These are phyloP conservation scores for Calameuta idolon DNA, from an alignment of 2,888 invertebrate genomes.

Conservation along the genomic window DNA sequence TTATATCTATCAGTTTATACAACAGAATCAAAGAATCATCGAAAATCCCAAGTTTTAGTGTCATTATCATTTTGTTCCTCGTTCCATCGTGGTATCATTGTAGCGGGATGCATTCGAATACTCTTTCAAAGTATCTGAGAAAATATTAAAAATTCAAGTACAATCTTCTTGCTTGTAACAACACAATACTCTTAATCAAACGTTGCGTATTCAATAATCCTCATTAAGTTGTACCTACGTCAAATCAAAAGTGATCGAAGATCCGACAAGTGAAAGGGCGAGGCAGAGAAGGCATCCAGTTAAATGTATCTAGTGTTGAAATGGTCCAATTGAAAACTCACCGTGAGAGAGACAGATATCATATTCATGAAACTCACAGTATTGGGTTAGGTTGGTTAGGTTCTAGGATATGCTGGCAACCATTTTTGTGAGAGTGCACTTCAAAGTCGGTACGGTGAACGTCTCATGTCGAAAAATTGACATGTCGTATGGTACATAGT, in stretches of 20 bases:
- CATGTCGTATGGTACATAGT: background rate
- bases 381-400: background rate
- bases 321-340: background rate
- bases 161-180: background rate
- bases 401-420: slow-evolving; percentile 19
- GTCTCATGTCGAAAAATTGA: background rate
- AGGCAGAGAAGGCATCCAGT: background rate
- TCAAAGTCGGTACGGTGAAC: slow-evolving; percentile 7
- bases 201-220: background rate
- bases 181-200: background rate
- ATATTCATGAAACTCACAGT: background rate
- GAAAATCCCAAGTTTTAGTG: background rate
- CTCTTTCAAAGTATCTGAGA: background rate
- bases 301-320: background rate
- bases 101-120: background rate
- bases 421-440: slow-evolving; percentile 32
- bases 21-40: background rate
- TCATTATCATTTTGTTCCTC: no score
- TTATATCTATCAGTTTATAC: background rate
- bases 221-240: background rate
- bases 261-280: background rate
- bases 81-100: no score
- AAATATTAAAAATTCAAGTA: background rate
- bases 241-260: background rate
- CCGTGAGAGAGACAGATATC: background rate